A percentile compares a stretch with the other conserved stretches of the same genome.
Conservation (phyloP, 2,888 invertebrate species). For the Euzetes globulus region DNA sequence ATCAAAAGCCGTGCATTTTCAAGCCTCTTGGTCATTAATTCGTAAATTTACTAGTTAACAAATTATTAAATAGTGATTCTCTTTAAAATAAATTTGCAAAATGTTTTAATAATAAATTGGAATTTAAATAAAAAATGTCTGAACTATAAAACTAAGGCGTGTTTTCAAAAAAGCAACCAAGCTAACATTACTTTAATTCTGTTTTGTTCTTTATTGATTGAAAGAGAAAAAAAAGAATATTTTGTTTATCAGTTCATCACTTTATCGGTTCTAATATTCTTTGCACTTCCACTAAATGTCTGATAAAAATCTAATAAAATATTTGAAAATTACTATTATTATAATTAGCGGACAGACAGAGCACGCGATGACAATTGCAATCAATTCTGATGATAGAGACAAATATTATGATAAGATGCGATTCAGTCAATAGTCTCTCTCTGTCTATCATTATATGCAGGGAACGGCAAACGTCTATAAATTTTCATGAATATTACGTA, state of each 20-base stretch:
- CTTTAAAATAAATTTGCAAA: no score
- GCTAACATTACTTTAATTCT: no score
- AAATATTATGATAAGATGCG: background rate
- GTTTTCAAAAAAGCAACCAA: no score
- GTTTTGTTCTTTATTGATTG: background rate
- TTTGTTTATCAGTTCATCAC: background rate
- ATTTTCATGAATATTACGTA: background rate
- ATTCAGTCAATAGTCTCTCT: background rate
- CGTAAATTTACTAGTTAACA: background rate
- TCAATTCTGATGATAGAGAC: background rate
- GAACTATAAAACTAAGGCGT: no score
- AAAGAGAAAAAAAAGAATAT: background rate
- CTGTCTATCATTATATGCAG: background rate
- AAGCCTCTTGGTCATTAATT: background rate
- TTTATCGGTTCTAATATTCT: background rate
- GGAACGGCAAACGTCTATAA: background rate
- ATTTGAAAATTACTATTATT: background rate
- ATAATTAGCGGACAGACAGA: background rate
- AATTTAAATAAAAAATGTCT: no score
- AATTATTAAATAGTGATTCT: no score
- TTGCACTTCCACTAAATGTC: background rate
- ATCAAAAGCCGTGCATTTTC: background rate
- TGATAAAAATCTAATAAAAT: background rate
- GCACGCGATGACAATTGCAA: slow-evolving; percentile 4
- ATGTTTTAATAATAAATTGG: no score